phyloP scores from a whole-genome alignment of 1,140 invertebrate species.

The Leucophenga varia region DNA sequence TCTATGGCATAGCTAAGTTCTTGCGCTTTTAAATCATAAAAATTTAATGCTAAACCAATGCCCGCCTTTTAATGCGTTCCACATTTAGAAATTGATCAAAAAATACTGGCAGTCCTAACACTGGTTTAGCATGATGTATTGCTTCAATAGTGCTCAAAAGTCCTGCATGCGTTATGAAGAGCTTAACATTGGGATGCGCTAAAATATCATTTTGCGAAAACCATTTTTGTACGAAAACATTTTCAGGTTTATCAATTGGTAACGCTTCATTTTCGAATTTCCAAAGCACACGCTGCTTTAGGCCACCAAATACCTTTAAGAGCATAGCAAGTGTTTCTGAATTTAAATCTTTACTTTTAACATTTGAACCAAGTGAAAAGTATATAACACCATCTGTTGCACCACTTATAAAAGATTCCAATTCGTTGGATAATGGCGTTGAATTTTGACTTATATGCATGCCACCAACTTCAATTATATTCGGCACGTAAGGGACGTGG shows the following conservation, averaged over 20 bases:
- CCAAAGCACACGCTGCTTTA: conserved; percentile 67
- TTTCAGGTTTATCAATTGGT: conserved; percentile 58
- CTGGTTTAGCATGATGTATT: conserved; percentile 69
- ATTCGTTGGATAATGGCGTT: conserved; percentile 52
- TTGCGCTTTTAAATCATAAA: conserved; percentile 47
- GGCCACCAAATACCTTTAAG: conserved; percentile 59
- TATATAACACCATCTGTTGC: conserved; percentile 63
- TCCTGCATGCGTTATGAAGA: conserved; percentile 76
- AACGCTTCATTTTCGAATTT: conserved; percentile 67
- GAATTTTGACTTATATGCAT: conserved; percentile 57
- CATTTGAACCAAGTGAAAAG: conserved; percentile 66
- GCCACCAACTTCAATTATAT: conserved; percentile 63
- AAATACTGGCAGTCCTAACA: conserved; percentile 70
- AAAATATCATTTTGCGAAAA: conserved; percentile 69
- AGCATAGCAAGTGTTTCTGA: conserved; percentile 58
- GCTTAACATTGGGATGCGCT: conserved; percentile 67
- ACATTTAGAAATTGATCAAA: conserved; percentile 65
- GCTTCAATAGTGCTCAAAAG: conserved; percentile 71
- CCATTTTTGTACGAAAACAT: conserved; percentile 69
- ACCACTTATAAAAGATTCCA: conserved; percentile 61
- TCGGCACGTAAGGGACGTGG: conserved; percentile 58
- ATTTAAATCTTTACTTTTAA: conserved; percentile 60
- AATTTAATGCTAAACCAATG: conserved; percentile 55
- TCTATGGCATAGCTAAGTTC: conserved; percentile 39
- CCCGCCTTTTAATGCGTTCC: conserved; percentile 57